phyloP scores from a whole-genome alignment of 2,113 vertebrate species.

The Thryonomys swinderianus region DNA sequence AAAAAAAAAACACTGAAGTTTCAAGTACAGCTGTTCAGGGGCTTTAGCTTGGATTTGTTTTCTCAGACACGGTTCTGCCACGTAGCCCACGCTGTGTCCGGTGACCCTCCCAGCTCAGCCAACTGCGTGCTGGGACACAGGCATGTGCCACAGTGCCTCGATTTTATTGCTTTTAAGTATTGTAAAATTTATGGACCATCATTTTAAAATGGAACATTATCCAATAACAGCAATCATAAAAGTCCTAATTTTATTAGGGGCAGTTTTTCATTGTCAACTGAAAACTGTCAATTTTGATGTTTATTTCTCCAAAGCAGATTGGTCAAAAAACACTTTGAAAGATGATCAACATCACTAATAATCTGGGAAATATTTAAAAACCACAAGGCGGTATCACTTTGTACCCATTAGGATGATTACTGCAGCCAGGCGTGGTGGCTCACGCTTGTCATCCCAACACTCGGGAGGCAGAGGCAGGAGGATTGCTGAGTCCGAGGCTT shows the following conservation, averaged over 20 bases:
- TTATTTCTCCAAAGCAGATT: neutral
- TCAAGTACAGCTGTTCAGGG: neutral
- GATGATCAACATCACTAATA: neutral
- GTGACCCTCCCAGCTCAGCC: too few species aligned
- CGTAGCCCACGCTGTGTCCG: neutral
- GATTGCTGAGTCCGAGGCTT: too few species aligned
- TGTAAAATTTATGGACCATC: neutral
- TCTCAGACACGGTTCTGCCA: neutral
- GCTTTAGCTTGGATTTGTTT: neutral
- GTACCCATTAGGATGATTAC: neutral
- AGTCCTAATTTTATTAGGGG: neutral
- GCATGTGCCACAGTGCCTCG: neutral
- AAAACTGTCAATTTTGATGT: neutral
- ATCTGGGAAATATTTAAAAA: neutral
- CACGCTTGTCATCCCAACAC: too few species aligned
- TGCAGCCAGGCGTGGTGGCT: neutral
- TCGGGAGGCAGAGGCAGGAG: too few species aligned
- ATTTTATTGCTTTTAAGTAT: neutral
- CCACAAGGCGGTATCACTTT: neutral
- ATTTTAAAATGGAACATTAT: neutral
- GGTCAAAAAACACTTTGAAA: neutral
- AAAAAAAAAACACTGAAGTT: neutral
- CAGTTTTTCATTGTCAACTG: neutral
- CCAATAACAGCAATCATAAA: neutral
- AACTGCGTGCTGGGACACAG: neutral